Conservation (phyloP, 2,888 invertebrate species). For the Sturmia bella region DNA sequence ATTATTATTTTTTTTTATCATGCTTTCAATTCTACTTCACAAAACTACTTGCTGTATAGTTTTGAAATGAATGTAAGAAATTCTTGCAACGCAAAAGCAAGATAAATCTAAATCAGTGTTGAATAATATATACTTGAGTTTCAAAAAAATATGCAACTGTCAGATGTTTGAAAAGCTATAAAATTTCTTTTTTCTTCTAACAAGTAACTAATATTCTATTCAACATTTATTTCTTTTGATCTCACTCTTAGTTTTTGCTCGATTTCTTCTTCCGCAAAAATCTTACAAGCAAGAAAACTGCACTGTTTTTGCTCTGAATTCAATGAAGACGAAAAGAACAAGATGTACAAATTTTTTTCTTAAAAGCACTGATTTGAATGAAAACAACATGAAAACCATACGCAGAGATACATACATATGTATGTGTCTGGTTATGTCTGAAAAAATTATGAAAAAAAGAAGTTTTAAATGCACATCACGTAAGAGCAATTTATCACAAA, state of each 20-base stretch:
- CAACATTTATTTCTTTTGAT: constrained; percentile 22
- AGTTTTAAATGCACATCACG: constrained; percentile 78
- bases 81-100: neutral
- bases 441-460: neutral
- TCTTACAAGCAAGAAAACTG: neutral
- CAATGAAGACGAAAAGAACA: neutral
- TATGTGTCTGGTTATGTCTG: constrained; percentile 9
- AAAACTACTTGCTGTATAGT: neutral
- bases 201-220: constrained; percentile 19
- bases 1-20: too few species aligned
- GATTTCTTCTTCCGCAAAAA: constrained; percentile 1
- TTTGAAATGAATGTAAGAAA: neutral
- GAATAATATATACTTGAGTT: constrained; percentile 29
- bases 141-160: constrained; percentile 4
- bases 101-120: constrained; percentile 18
- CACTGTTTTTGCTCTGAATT: neutral
- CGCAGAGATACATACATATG: neutral
- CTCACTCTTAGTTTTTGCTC: neutral
- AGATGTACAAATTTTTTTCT: neutral
- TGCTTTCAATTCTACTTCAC: too few species aligned
- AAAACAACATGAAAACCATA: constrained; percentile 5
- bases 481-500: constrained; percentile 80
- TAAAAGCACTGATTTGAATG: constrained; percentile 7
- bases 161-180: constrained; percentile 34
- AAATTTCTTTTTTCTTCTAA: constrained; percentile 29